These are phyloP conservation scores for Drosophila malerkotliana DNA, from an alignment of 1,140 invertebrate genomes.

Conservation along the genomic window DNA sequence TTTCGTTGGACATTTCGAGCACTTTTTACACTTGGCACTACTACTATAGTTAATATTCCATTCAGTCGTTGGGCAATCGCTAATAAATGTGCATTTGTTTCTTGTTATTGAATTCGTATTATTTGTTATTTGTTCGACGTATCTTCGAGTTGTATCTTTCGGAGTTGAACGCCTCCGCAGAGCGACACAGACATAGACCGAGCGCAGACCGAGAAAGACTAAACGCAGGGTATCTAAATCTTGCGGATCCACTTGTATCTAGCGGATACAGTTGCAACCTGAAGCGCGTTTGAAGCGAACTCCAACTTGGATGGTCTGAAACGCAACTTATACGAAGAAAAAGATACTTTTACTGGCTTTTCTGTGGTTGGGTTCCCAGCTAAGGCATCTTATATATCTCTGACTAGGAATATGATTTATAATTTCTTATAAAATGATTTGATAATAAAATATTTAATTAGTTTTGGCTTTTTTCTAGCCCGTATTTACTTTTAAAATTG, in stretches of 20 bases:
- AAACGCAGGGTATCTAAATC: constrained; percentile 49
- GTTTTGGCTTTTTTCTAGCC: neutral
- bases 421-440: neutral
- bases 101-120: neutral
- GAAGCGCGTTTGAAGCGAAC: constrained; percentile 34
- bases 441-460: neutral
- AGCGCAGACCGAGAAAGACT: constrained; percentile 69
- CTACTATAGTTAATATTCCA: constrained; percentile 15
- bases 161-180: constrained; percentile 14
- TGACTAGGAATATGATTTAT: neutral
- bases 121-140: constrained; percentile 14
- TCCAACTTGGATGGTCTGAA: constrained; percentile 24
- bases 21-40: constrained; percentile 12
- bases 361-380: constrained; percentile 43
- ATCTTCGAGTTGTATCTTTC: constrained; percentile 13
- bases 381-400: constrained; percentile 15
- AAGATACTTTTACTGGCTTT: neutral
- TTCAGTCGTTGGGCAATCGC: constrained; percentile 8
- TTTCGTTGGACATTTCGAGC: constrained; percentile 10
- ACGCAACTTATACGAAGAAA: constrained; percentile 26
- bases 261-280: neutral
- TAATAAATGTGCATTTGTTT: constrained; percentile 18
- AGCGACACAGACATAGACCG: constrained; percentile 48
- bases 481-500: neutral
- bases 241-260: constrained; percentile 4